A percentile compares a stretch with the other conserved stretches of the same genome.
phyloP scores from a whole-genome alignment of 2,888 invertebrate genomes.

The Habrosyne pyritoides region DNA sequence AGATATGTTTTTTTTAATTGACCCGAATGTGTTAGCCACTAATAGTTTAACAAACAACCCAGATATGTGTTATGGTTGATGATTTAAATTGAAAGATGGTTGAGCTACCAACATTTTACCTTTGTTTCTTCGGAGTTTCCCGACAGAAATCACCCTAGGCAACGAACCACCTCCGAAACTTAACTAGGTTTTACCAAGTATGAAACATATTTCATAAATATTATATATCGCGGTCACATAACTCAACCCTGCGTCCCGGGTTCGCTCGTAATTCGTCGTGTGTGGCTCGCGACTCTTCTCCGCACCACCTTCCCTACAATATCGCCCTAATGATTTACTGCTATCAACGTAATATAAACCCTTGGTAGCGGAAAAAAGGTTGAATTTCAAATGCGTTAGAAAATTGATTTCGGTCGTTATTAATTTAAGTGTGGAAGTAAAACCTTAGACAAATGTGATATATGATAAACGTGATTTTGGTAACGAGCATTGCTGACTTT shows the following conservation, averaged over 20 bases:
- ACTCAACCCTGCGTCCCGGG: slow-evolving; percentile 68
- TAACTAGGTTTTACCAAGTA: slow-evolving; percentile 57
- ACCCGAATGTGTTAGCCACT: too few species aligned
- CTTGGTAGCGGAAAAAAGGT: slow-evolving; percentile 33
- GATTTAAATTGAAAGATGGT: not conserved
- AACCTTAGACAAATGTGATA: slow-evolving; percentile 81
- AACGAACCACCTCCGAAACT: slow-evolving; percentile 22
- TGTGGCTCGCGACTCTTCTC: slow-evolving; percentile 78
- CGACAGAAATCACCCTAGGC: slow-evolving; percentile 8
- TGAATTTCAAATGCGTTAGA: slow-evolving; percentile 26
- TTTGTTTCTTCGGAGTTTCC: not conserved
- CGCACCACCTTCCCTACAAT: slow-evolving; percentile 55
- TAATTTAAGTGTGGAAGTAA: slow-evolving; percentile 47
- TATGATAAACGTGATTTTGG: slow-evolving; percentile 82
- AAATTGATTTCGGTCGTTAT: slow-evolving; percentile 36
- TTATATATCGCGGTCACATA: slow-evolving; percentile 73
- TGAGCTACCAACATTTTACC: too few species aligned
- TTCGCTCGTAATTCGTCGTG: slow-evolving; percentile 80
- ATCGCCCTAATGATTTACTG: slow-evolving; percentile 41
- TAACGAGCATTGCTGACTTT: slow-evolving; percentile 72
- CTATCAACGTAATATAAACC: slow-evolving; percentile 40
- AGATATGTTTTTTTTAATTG: too few species aligned
- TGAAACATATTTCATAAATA: slow-evolving; percentile 71
- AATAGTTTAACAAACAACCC: too few species aligned
- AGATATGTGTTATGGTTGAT: too few species aligned